Base-by-base conservation (phyloP, 2,888 invertebrate genomes). In the Drosophila pseudotakahashii region DNA sequence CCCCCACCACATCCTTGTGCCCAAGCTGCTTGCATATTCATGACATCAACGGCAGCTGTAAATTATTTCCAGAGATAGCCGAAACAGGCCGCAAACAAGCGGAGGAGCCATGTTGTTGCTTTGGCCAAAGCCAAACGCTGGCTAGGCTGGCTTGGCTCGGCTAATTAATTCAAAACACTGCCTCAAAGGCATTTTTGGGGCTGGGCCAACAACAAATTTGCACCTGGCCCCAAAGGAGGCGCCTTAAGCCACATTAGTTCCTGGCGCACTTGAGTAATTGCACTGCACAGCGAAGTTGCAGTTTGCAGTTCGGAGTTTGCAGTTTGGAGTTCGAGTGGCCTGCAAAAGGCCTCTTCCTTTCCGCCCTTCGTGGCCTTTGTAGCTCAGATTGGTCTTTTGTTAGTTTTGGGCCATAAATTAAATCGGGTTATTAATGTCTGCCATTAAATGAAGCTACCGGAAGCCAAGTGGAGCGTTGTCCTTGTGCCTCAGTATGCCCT, bases 91-190 rank as follows among this genome's bases (percentile, higher is more conserved):
- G 66, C 77, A 77, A 73, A 70, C 81, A 76, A 75, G 73, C 71
- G 69, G 55, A 78, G 73, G 59, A 71, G 72, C 81, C 67, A 54
- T 58, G 41, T 32, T 72, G 57, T 62, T 58, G 47, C 41, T 47
- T 16, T 41, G 58, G 47, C 61, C 57, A 14, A 16, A 41, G 53
- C 51, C 52, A 37, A n/a, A 7, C 37, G 37, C 42, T 19, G 42
- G 19, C 10, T 19, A 13, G 52, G 50, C 51, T 72, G 52, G 87
- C n/a, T n/a, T n/a, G n/a, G n/a, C n/a, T n/a, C n/a, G n/a, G n/a
- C 87, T 90, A 89, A 89, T 89, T 89, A 89, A 89, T 89, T 90
- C 88, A 81, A 87, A 89, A 81, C 81, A 87, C 67, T 81, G 87
- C 74, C 89, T 83, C 78, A 73, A 77, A 81, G 83, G 74, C 83